These are phyloP conservation scores for Caiman crocodilus DNA, from an alignment of 2,797 vertebrate species.

Conservation along the genomic window DNA sequence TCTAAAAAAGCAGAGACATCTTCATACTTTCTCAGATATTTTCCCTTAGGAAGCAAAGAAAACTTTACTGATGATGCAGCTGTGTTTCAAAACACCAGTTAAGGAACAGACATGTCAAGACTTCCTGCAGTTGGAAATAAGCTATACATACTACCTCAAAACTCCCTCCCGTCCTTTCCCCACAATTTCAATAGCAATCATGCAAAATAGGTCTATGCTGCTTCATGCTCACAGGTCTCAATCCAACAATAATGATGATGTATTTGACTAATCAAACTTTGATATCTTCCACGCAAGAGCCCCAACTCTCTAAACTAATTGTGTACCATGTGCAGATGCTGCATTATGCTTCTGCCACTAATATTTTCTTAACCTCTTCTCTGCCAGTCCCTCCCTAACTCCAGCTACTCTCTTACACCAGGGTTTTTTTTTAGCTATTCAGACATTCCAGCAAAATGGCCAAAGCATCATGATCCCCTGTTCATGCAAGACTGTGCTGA, in stretches of 20 bases:
- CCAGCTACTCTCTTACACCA: neutral
- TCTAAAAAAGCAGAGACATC: neutral
- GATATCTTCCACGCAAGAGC: neutral
- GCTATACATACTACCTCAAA: neutral
- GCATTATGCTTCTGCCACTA: neutral
- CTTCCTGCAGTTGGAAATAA: neutral
- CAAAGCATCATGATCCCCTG: neutral
- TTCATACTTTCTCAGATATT: neutral
- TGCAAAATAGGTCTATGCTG: neutral
- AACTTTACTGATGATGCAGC: neutral
- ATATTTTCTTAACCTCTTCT: neutral
- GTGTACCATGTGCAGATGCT: neutral
- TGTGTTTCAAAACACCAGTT: neutral
- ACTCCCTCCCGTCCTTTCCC: neutral
- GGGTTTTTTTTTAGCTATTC: neutral
- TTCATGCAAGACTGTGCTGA: neutral
- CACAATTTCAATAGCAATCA: neutral
- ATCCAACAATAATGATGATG: neutral
- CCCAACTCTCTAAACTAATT: neutral
- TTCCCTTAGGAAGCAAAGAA: neutral
- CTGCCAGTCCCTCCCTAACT: neutral
- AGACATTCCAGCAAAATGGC: neutral
- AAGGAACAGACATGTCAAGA: neutral
- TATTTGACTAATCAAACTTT: slow-evolving; percentile 25
- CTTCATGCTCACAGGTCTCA: neutral